A percentile compares a stretch with the other conserved stretches of the same genome.
Conservation (phyloP, 2,797 vertebrate genomes). For the Tadarida brasiliensis region DNA sequence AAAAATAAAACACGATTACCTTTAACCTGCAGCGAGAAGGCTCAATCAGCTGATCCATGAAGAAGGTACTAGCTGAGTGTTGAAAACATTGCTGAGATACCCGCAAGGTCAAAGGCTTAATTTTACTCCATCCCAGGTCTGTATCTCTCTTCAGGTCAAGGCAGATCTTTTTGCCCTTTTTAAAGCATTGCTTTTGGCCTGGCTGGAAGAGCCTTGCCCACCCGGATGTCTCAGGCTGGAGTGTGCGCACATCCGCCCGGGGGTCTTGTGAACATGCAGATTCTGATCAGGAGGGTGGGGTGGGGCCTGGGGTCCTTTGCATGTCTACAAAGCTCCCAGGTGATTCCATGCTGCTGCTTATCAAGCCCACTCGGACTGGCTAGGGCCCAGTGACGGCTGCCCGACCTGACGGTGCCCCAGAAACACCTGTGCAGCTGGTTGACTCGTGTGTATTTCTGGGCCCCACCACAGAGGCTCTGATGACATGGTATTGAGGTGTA, state of each 20-base stretch:
- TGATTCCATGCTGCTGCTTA: background rate
- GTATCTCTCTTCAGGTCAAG: background rate
- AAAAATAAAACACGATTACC: background rate
- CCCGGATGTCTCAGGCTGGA: background rate
- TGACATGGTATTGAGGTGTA: background rate
- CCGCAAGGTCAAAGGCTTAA: background rate
- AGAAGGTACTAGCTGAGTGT: background rate
- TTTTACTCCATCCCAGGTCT: background rate
- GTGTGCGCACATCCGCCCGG: background rate
- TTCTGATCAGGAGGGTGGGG: background rate
- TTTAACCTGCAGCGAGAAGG: background rate
- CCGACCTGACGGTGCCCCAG: background rate
- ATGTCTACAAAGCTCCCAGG: background rate
- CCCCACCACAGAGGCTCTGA: background rate
- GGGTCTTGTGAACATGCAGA: background rate
- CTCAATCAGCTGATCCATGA: background rate
- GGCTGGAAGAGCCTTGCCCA: background rate
- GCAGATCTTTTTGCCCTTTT: background rate
- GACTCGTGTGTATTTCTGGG: background rate
- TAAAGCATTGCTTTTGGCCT: background rate
- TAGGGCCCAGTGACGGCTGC: background rate
- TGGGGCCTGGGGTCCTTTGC: too few species aligned
- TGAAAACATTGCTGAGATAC: background rate
- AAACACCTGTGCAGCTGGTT: background rate
- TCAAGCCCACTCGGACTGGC: too few species aligned